Conservation (phyloP, 1,140 invertebrate genomes). For the Lepidurus couesii region DNA sequence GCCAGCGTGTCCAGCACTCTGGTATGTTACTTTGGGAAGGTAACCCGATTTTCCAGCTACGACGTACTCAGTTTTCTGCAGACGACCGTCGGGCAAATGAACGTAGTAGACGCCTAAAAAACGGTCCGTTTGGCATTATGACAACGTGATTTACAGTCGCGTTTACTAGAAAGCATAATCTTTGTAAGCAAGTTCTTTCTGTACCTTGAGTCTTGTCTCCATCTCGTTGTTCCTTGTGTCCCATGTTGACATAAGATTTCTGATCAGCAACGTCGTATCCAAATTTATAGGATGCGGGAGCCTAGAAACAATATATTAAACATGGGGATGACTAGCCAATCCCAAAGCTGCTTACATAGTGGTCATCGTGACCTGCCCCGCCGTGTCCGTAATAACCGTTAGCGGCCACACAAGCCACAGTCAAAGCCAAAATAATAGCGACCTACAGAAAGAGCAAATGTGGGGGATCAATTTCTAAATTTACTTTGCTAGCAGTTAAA, state of each 20-base stretch:
- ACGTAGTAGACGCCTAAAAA: slow-evolving; percentile 35
- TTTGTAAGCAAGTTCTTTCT: slow-evolving; percentile 28
- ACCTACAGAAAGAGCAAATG: neutral
- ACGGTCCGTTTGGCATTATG: neutral
- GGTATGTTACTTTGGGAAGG: slow-evolving; percentile 38
- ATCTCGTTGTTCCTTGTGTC: slow-evolving; percentile 39
- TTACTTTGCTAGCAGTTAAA: neutral
- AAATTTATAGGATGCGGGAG: slow-evolving; percentile 36
- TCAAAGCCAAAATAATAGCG: neutral
- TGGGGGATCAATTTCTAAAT: neutral
- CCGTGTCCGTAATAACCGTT: neutral
- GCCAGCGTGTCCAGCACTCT: neutral
- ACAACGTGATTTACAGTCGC: neutral
- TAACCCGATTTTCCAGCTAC: slow-evolving; percentile 37
- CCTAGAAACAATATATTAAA: slow-evolving; percentile 23
- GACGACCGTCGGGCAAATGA: slow-evolving; percentile 38
- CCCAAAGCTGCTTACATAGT: neutral
- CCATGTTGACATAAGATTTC: slow-evolving; percentile 36
- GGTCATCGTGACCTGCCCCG: neutral
- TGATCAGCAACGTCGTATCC: slow-evolving; percentile 38
- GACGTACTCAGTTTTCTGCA: slow-evolving; percentile 38
- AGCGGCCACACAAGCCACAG: neutral
- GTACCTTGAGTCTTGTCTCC: slow-evolving; percentile 37
- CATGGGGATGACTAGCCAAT: neutral
- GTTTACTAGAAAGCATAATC: neutral